phyloP scores from a whole-genome alignment of 2,113 vertebrate species.

The Motacilla alba region DNA sequence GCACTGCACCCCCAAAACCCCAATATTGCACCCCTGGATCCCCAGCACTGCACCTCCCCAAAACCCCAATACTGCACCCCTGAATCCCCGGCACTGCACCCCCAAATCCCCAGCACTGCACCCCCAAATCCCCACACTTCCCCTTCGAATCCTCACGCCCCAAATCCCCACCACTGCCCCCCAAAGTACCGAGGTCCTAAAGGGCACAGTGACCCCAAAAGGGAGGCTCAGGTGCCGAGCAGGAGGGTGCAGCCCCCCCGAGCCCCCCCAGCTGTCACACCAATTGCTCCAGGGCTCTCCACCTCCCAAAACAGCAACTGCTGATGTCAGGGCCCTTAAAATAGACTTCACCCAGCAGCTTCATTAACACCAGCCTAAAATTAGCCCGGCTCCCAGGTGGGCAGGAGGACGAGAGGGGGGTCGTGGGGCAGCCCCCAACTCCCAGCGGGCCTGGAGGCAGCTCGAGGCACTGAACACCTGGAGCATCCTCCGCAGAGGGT shows the following conservation, averaged over 20 bases:
- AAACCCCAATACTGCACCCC: fast-evolving
- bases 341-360: slow-evolving; percentile 65
- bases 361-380: slow-evolving; percentile 72
- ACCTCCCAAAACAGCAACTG: slow-evolving; percentile 49
- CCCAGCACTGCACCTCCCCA: background rate
- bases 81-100: fast-evolving
- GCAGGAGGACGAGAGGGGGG: background rate
- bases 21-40: background rate
- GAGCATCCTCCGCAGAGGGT: background rate
- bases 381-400: slow-evolving; percentile 43
- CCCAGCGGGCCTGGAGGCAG: background rate
- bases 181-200: background rate
- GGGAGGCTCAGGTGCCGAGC: background rate
- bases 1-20: background rate
- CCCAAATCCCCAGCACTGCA: background rate
- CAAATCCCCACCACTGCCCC: fast-evolving
- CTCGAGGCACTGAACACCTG: background rate
- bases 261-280: background rate
- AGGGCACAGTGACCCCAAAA: background rate
- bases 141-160: background rate
- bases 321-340: slow-evolving; percentile 71
- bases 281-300: background rate
- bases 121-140: background rate
- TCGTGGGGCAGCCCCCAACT: background rate
- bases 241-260: background rate